phyloP scores from a whole-genome alignment of 2,797 vertebrate genomes.

The Urocyon cinereoargenteus region DNA sequence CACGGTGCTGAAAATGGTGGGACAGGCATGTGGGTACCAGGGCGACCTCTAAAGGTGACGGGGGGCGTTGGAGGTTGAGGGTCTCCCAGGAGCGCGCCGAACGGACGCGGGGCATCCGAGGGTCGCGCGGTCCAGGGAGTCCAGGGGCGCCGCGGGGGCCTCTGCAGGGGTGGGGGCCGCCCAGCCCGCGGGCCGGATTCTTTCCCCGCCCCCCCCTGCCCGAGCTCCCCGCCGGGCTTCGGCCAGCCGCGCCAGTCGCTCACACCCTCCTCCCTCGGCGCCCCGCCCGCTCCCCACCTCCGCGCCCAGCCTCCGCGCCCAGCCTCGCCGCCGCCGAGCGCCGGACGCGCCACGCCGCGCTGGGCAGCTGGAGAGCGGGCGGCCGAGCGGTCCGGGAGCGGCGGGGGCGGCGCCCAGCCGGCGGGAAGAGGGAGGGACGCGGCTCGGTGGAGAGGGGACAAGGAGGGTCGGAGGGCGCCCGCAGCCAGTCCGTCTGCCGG shows the following conservation, averaged over 20 bases:
- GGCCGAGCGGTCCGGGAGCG: constrained; percentile 39
- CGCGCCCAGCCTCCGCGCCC: background rate
- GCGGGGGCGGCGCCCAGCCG: constrained; percentile 72
- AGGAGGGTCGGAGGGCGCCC: constrained; percentile 55
- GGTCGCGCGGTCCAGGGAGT: background rate
- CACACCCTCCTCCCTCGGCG: background rate
- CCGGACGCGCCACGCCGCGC: constrained; percentile 57
- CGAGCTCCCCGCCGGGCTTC: background rate
- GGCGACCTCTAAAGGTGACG: constrained; percentile 59
- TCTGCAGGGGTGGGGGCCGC: background rate
- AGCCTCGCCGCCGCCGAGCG: background rate
- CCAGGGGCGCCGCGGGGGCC: background rate
- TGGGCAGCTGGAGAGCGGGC: constrained; percentile 21
- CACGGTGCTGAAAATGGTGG: background rate
- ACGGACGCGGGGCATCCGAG: background rate
- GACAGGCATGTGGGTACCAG: background rate
- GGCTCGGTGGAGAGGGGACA: background rate
- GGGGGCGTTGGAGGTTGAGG: background rate
- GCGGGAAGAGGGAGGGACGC: constrained; percentile 58
- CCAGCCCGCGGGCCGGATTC: background rate
- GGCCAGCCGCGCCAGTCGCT: background rate
- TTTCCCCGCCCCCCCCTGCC: background rate
- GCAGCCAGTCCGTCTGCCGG: constrained; percentile 35
- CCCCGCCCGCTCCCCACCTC: constrained; percentile 73
- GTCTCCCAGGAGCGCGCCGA: background rate